Evolutionary conservation across 2,888 invertebrate genomes (phyloP), one percentile per base, ranked within the genome.

Genomic region (Xanthorhoe designata): DNA sequence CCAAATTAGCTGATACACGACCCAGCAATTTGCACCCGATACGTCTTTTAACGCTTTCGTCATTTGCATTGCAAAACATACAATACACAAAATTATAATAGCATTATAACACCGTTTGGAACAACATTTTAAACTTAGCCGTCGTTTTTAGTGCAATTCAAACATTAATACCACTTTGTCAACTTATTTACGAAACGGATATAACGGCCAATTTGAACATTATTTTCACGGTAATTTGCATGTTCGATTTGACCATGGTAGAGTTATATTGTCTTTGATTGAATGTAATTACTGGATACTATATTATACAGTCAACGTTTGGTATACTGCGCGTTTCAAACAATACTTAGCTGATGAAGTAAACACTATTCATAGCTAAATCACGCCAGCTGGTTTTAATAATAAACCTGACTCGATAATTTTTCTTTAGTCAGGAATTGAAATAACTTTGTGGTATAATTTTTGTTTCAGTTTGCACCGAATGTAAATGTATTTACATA

Each of bases 1-100:
- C 85, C 84, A 81, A 82, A 79, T 77, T 71, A 67, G 61, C 69
- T 76, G 66, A 68, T 74, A 74, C 79, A 84, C 84, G 79, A 83
- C 81, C 82, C 73, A 75, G 75, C 79, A 79, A 81, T 78, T 61
- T 52, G 42, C 52, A 54, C n/a, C 17, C 47, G 38, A 51, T 53
- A 55, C 54, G 54, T 15, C 32, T 29, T 52, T 52, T 42, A 49
- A 18, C 32, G 47, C 50, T 51, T 56, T 47, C 13, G 56, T 69
- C 24, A 24, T 24, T 24, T 67, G 64, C 57, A 69, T 63, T 68
- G 66, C 69, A 67, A 70, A 65, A 58, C 70, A 61, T 53, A 7
- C 51, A 35, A 61, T 2, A 69, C 56, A 35, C 10, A 29, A 17
- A 47, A 47, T 45, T 13, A n/a, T 24, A 2, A 51, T 8, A 56